Evolutionary conservation across 2,888 invertebrate genomes (phyloP).

Genomic region (Mylabris sibirica): DNA sequence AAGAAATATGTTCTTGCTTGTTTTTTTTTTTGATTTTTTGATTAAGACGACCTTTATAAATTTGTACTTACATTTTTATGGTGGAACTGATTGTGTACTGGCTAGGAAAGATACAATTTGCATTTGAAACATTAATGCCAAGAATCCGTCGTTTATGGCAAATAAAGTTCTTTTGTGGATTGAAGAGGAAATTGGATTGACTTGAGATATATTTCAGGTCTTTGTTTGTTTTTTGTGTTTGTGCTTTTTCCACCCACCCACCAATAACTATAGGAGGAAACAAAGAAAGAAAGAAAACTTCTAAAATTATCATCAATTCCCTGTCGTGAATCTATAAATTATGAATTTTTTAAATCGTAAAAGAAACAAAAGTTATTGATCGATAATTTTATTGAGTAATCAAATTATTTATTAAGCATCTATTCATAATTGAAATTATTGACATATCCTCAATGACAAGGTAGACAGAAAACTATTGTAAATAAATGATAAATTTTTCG

Average conservation of each 20-base stretch:
- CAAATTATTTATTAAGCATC: not conserved
- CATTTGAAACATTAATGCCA: conserved; percentile 13
- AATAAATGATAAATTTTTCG: too few species aligned
- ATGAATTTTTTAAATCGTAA: not conserved
- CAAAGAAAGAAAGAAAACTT: not conserved
- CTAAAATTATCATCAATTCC: not conserved
- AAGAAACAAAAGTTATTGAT: too few species aligned
- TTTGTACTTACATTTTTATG: not conserved
- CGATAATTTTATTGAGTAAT: conserved; percentile 3
- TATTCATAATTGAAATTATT: not conserved
- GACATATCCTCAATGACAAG: not conserved
- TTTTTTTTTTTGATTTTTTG: not conserved
- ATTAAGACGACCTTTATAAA: not conserved
- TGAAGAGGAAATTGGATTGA: conserved; percentile 16
- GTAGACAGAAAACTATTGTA: too few species aligned
- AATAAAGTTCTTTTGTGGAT: conserved; percentile 17
- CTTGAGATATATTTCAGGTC: conserved; percentile 13
- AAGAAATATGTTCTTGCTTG: not conserved
- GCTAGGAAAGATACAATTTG: not conserved
- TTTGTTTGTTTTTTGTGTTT: not conserved
- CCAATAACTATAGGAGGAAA: not conserved
- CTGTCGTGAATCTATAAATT: not conserved
- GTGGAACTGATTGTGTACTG: not conserved
- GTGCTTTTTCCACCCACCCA: not conserved
- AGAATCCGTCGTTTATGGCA: conserved; percentile 16